Evolutionary conservation across 2,113 vertebrate species (phyloP), one percentile per base, ranked within the genome.

Genomic region (Mionectes macconnelli): DNA sequence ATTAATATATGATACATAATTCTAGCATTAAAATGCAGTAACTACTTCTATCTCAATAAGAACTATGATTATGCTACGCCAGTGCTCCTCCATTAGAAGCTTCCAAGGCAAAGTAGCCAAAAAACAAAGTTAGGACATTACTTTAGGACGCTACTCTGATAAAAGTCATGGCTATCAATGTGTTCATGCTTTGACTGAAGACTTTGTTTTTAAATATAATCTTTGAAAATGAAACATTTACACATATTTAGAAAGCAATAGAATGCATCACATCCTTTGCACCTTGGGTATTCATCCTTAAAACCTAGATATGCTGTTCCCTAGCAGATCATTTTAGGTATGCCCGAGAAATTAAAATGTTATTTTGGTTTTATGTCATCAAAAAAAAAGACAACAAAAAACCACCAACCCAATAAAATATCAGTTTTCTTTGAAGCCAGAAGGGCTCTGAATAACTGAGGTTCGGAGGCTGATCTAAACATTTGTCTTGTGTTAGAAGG

Each of bases 311-410:
- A 83, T 49, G 31, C n/a, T 53, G 60, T 37, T 92, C 79, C 37
- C 63, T 30, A 56, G 55, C 57, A 89, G 72, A 92, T 88, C 40
- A 92, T 90, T 96, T 95, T 76, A 90, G 37, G 59, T 83, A 60
- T n/a, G 23, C 2, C 42, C 27, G 76, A 81, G 52, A 86, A 89
- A 70, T 63, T 80, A 42, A 87, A 89, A 72, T 60, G 25, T 66
- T 87, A 59, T 59, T 86, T 75, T 80, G n/a, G 21, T 13, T 89
- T 87, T 64, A 73, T 37, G 11, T 39, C 23, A 66, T 80, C 42
- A 4, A 63, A 77, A 40, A 31, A 18, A 30, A n/a, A n/a, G n/a
- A 2, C 53, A n/a, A 56, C 28, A 53, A 6, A 74, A 72, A 68
- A 73, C 23, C 0, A 1, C 4, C 35, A 94, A 94, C 10, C 16